Conservation (phyloP, 2,797 vertebrate genomes). For the Malacoraja senta region DNA sequence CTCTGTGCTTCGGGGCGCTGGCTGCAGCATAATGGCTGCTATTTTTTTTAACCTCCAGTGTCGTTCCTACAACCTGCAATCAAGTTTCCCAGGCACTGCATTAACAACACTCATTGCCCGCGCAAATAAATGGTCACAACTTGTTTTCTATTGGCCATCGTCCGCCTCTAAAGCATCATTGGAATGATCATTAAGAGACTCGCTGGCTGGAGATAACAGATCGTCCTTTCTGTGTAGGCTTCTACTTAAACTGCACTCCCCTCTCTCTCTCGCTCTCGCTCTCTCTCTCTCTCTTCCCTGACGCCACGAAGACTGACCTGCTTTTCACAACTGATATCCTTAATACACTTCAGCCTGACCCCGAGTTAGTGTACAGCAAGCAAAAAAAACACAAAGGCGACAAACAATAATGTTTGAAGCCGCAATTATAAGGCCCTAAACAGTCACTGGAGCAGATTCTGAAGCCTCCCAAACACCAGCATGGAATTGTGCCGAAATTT, state of each 20-base stretch:
- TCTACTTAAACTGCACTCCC: not conserved
- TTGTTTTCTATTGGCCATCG: conserved; percentile 38
- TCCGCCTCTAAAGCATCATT: conserved; percentile 33
- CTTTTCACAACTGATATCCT: conserved; percentile 20
- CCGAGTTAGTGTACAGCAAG: not conserved
- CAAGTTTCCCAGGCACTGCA: conserved; percentile 40
- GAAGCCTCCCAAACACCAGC: not conserved
- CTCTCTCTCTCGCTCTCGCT: conserved; percentile 28
- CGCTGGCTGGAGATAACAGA: conserved; percentile 40
- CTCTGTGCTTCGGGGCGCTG: conserved; percentile 1
- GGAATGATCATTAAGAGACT: conserved; percentile 41
- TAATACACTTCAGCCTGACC: conserved; percentile 32
- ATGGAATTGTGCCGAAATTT: not conserved
- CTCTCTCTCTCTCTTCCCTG: conserved; percentile 36
- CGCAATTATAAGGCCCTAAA: not conserved
- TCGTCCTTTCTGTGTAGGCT: conserved; percentile 41
- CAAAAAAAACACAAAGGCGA: not conserved
- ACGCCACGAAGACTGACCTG: conserved; percentile 32
- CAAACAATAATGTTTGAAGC: not conserved
- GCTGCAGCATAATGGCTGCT: conserved; percentile 34
- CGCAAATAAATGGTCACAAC: conserved; percentile 39
- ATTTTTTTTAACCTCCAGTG: conserved; percentile 27
- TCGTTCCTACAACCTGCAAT: conserved; percentile 40
- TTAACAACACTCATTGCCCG: conserved; percentile 37
- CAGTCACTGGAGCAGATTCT: not conserved